Percentiles rank a stretch among this genome's conserved stretches.
phyloP scores from a whole-genome alignment of 2,888 invertebrate genomes.

The Drosophila conformis region DNA sequence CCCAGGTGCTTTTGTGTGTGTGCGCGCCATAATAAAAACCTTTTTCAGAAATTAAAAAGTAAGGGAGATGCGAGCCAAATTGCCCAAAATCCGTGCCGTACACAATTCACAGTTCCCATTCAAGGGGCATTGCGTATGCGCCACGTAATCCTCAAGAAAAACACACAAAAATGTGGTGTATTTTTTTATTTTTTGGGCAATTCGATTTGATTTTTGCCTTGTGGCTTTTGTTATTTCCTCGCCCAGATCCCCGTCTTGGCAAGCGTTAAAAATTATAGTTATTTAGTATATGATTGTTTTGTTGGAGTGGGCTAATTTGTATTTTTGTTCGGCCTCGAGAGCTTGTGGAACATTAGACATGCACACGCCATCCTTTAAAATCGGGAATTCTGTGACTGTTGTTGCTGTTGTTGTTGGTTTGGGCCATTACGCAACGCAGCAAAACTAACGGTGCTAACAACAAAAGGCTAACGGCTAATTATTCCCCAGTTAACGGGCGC shows the following conservation, averaged over 20 bases:
- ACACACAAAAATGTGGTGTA: slow-evolving; percentile 4
- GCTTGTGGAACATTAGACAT: slow-evolving; percentile 70
- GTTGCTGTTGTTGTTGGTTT: slow-evolving; percentile 30
- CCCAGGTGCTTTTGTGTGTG: slow-evolving; percentile 18
- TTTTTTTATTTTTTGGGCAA: slow-evolving; percentile 12
- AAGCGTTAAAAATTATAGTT: slow-evolving; percentile 77
- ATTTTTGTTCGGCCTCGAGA: slow-evolving; percentile 16
- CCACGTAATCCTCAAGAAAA: slow-evolving; percentile 38
- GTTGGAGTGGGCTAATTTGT: slow-evolving; percentile 16
- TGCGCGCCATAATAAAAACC: slow-evolving; percentile 71
- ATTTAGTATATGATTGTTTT: slow-evolving; percentile 60
- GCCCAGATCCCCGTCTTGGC: slow-evolving; percentile 15
- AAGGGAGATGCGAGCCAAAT: slow-evolving; percentile 52
- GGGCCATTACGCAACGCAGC: slow-evolving; percentile 4
- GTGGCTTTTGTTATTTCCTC: slow-evolving; percentile 50
- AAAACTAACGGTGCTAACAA: slow-evolving; percentile 34
- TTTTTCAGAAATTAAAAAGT: slow-evolving; percentile 77
- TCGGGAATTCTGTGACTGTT: slow-evolving; percentile 32
- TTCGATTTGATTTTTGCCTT: slow-evolving; percentile 67
- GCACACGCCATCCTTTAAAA: slow-evolving; percentile 77
- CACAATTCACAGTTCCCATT: slow-evolving; percentile 31
- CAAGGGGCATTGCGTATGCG: slow-evolving; percentile 53
- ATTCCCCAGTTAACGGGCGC: slow-evolving; percentile 74
- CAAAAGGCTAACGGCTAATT: slow-evolving; percentile 71
- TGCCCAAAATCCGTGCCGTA: slow-evolving; percentile 58